Percentiles rank a stretch among this genome's conserved stretches.
These are phyloP conservation scores for Brachionus koreanus DNA, from an alignment of 1,140 invertebrate species.

Conservation along the genomic window DNA sequence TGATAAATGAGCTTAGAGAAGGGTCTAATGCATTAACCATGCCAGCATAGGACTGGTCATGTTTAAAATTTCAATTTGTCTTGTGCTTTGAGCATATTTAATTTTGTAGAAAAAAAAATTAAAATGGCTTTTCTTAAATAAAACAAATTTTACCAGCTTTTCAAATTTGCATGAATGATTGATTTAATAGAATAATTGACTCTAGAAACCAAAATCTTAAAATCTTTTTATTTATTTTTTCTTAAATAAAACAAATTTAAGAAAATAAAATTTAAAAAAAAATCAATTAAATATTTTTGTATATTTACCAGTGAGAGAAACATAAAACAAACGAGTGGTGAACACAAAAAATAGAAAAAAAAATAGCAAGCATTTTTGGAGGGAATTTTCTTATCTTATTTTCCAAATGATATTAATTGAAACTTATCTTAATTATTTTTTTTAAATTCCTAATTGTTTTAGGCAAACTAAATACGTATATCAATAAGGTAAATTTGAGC, in stretches of 20 bases:
- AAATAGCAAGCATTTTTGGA: constrained; percentile 3
- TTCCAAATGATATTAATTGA: constrained; percentile 31
- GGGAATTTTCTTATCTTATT: not conserved
- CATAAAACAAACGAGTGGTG: not conserved
- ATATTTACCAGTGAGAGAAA: not conserved
- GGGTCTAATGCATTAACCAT: not conserved
- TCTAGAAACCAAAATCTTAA: constrained; percentile 26
- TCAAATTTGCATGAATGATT: constrained; percentile 30
- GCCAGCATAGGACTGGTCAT: not conserved
- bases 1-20: not conserved
- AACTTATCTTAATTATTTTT: constrained; percentile 1
- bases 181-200: constrained; percentile 38
- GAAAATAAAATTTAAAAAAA: not conserved
- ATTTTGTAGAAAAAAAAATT: not conserved
- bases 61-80: constrained; percentile 7
- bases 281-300: constrained; percentile 29
- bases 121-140: not conserved
- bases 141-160: not conserved
- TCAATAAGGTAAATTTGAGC: constrained; percentile 13
- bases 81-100: not conserved
- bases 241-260: constrained; percentile 18
- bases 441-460: constrained; percentile 22
- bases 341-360: no score
- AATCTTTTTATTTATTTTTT: not conserved
- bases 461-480: not conserved